Base-by-base conservation (phyloP, 2,888 invertebrate species). In the Villa cingulata region DNA sequence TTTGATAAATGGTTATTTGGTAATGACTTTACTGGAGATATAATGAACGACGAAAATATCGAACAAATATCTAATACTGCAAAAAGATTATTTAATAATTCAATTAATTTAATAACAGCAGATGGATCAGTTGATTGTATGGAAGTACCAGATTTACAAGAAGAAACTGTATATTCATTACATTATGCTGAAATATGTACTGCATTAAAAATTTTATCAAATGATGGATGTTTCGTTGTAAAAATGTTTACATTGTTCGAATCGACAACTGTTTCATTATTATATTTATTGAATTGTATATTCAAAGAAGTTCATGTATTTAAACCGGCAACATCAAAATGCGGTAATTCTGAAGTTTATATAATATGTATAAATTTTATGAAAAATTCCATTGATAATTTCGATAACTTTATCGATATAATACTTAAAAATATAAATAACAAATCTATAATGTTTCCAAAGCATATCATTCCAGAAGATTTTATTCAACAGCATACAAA, bases 41-140 rank as follows among this genome's bases (percentile, higher is more conserved):
- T 96, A 3, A 83, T 84, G 68, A 70, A 76, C 53, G 69, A 74
- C 57, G 66, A 72, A 1, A 91, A 91, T 64, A 75, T 88, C 34
- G 68, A 77, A 50, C 68, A 74, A 42, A 72, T 90, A 43, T 66
- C 5, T n/a, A 23, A 23, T 23, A 23, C 4, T 23, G 7, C 4
- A 6, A 7, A 23, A 6, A 7, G 19, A 1, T 61, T 70, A 7
- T 69, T 70, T 46, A 64, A 74, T 17, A 74, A 74, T 36, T 59
- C 83, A 75, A 75, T 80, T 3, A 61, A 77, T 51, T 63, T 86
- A 16, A 80, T 95, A 32, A 95, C 95, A 6, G 92, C 92, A 1
- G 96, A 96, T 73, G 96, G 96, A 1, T 92, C 94, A 57, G 79
- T 94, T 29, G 86, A 94, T 64, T 96, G 95, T 61, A 78, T 83